These are phyloP conservation scores for Cichlasoma orientale DNA, from an alignment of 2,797 vertebrate genomes.

Conservation along the genomic window DNA sequence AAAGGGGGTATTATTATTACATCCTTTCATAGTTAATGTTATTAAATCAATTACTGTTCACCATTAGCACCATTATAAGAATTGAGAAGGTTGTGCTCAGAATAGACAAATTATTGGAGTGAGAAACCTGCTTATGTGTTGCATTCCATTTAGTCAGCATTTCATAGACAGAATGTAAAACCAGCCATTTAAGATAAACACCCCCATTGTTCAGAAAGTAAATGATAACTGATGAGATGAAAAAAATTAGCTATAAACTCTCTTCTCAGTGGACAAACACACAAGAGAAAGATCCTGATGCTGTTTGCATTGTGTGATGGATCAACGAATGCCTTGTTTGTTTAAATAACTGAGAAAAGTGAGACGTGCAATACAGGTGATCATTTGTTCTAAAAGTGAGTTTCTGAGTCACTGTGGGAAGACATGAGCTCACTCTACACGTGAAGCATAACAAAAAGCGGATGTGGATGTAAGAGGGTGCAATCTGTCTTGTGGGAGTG, in stretches of 20 bases:
- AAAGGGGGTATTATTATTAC: conserved; percentile 23
- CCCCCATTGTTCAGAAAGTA: background rate
- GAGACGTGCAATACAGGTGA: background rate
- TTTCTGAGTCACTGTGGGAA: background rate
- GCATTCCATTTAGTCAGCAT: background rate
- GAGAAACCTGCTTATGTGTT: background rate
- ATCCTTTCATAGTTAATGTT: conserved; percentile 44
- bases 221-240: background rate
- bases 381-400: background rate
- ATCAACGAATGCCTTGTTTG: background rate
- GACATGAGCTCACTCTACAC: background rate
- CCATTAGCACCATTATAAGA: conserved; percentile 5
- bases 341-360: background rate
- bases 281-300: background rate
- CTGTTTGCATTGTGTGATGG: background rate
- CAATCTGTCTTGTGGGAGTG: background rate
- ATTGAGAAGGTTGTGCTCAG: background rate
- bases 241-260: background rate
- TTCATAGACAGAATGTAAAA: background rate
- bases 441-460: background rate
- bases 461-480: background rate
- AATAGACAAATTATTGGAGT: background rate
- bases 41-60: background rate
- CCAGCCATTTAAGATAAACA: background rate
- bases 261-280: background rate